A percentile compares a stretch with the other conserved stretches of the same genome.
Conservation (phyloP, 2,888 invertebrate species). For the Choreutis nemorana region DNA sequence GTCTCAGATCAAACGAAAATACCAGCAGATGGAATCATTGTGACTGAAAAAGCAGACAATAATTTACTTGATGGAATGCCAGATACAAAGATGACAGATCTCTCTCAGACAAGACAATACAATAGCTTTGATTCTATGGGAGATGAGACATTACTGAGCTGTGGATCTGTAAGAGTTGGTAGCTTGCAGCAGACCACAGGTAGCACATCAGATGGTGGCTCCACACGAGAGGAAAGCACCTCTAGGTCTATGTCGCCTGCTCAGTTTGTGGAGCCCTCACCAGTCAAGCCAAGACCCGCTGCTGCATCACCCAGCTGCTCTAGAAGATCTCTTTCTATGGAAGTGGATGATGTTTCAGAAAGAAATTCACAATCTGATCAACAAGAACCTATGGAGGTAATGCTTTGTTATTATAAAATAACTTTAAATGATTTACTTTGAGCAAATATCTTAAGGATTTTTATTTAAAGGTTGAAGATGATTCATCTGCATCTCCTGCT, state of each 20-base stretch:
- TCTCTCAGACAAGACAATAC: constrained; percentile 56
- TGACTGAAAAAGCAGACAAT: constrained; percentile 55
- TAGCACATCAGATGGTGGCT: constrained; percentile 36
- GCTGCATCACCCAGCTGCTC: constrained; percentile 57
- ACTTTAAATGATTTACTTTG: no score
- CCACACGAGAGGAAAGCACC: constrained; percentile 47
- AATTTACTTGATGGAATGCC: constrained; percentile 59
- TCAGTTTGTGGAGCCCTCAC: constrained; percentile 55
- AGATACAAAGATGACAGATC: constrained; percentile 60
- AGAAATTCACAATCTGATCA: constrained; percentile 50
- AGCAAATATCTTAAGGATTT: not conserved
- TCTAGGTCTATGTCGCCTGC: constrained; percentile 54
- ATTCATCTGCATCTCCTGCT: constrained; percentile 48
- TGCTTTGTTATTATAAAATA: no score
- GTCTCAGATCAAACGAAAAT: constrained; percentile 38
- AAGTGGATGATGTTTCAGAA: constrained; percentile 56
- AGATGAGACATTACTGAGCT: constrained; percentile 49
- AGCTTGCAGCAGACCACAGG: constrained; percentile 46
- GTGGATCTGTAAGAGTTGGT: constrained; percentile 49
- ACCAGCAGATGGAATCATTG: constrained; percentile 52
- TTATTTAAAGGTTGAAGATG: constrained; percentile 57
- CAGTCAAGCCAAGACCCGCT: constrained; percentile 37
- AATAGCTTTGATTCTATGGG: constrained; percentile 61
- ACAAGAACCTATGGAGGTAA: constrained; percentile 56
- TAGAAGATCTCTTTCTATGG: constrained; percentile 54